Conservation (phyloP, 2,113 vertebrate species). For the Tretioscincus oriximinensis region DNA sequence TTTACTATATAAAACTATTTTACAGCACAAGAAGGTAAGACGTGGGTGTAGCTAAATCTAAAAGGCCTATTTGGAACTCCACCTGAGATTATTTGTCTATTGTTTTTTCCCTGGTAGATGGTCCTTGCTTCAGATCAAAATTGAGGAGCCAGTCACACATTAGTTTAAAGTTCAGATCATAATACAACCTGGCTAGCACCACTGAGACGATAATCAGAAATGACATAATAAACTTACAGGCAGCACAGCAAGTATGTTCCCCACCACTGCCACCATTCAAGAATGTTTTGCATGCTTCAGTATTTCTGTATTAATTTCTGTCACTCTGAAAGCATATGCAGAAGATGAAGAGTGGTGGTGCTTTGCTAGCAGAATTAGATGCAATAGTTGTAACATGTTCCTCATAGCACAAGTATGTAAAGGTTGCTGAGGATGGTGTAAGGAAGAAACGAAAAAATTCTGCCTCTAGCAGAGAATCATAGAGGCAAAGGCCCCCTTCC, state of each 20-base stretch:
- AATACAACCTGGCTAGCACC: background rate
- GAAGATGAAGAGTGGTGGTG: background rate
- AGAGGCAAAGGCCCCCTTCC: conserved; percentile 20
- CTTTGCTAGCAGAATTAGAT: background rate
- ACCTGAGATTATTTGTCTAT: background rate
- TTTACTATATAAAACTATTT: no score
- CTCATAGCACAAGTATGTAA: background rate
- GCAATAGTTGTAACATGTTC: background rate
- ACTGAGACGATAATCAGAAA: background rate
- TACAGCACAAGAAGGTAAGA: no score
- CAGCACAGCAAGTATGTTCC: conserved; percentile 2
- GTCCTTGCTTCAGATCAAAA: background rate
- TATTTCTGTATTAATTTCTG: conserved; percentile 32
- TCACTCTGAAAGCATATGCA: background rate
- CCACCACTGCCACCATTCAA: background rate
- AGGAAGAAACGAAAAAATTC: background rate
- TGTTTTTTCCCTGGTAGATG: background rate
- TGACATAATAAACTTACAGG: background rate
- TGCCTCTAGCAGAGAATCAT: conserved; percentile 18
- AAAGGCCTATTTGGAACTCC: background rate
- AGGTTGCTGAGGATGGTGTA: conserved; percentile 14
- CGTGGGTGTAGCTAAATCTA: background rate
- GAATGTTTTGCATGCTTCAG: background rate
- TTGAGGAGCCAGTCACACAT: background rate
- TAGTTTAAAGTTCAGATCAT: background rate